Conservation (phyloP, 2,797 vertebrate species). For the Myiotriccus ornatus region DNA sequence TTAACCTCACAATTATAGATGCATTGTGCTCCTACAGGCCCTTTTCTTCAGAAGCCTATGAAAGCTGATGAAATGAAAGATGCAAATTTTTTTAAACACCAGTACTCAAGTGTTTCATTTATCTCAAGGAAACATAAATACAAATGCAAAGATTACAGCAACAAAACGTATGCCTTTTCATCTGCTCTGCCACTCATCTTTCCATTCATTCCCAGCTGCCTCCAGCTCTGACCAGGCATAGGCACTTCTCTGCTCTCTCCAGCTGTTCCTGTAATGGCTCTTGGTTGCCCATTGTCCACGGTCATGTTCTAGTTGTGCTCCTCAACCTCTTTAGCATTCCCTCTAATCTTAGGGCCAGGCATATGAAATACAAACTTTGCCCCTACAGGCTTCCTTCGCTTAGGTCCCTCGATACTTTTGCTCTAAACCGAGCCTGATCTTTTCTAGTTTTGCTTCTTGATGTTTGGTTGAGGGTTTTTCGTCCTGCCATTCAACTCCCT, state of each 20-base stretch:
- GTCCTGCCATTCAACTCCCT: neutral
- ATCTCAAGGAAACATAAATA: neutral
- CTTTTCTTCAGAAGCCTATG: neutral
- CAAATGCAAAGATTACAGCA: neutral
- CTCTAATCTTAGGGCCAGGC: neutral
- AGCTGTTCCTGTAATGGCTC: neutral
- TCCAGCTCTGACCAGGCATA: neutral
- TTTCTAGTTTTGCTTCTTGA: neutral
- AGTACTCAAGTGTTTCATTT: neutral
- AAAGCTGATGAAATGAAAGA: neutral
- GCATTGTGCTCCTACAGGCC: neutral
- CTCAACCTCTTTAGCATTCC: neutral
- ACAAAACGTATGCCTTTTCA: neutral
- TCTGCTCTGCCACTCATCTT: neutral
- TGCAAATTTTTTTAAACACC: neutral
- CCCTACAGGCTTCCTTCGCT: neutral
- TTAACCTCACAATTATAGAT: neutral
- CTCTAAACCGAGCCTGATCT: neutral
- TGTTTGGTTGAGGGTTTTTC: neutral
- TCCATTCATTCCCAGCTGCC: neutral
- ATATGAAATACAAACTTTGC: neutral
- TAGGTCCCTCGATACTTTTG: neutral
- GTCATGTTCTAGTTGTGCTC: neutral
- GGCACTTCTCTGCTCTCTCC: neutral
- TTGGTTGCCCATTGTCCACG: rapidly evolving